phyloP scores from a whole-genome alignment of 2,113 vertebrate species.

The Pollimyrus isidori region DNA sequence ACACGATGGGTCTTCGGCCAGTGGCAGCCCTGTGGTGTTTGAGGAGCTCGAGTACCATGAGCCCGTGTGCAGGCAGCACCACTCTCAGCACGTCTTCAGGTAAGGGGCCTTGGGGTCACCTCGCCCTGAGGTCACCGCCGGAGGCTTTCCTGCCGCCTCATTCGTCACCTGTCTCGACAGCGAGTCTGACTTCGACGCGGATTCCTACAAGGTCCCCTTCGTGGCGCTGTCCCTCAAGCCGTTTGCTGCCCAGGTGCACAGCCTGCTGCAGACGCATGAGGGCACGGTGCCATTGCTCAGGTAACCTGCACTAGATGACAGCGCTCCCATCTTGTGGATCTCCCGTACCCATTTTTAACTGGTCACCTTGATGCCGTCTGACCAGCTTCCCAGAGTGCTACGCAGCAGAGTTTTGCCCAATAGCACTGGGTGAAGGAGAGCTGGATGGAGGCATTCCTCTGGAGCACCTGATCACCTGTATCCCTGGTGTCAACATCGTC shows the following conservation, averaged over 20 bases:
- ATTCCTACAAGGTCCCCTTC: slow-evolving; percentile 86
- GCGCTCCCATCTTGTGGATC: too few species aligned
- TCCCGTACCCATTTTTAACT: not conserved
- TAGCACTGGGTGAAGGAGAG: slow-evolving; percentile 64
- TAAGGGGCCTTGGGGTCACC: slow-evolving; percentile 31
- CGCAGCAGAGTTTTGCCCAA: slow-evolving; percentile 70
- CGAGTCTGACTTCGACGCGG: slow-evolving; percentile 91
- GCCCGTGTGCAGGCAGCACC: slow-evolving; percentile 84
- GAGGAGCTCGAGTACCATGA: slow-evolving; percentile 95
- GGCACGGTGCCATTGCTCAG: slow-evolving; percentile 89
- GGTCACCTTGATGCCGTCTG: not conserved
- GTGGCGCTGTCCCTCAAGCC: slow-evolving; percentile 81
- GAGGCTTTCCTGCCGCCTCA: not conserved
- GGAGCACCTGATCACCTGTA: slow-evolving; percentile 89
- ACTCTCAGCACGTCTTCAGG: slow-evolving; percentile 76
- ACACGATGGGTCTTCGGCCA: slow-evolving; percentile 77
- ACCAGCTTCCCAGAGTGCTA: slow-evolving; percentile 91
- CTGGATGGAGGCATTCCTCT: slow-evolving; percentile 73
- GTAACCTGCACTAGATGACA: slow-evolving; percentile 45
- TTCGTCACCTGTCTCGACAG: slow-evolving; percentile 45
- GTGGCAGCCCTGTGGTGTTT: slow-evolving; percentile 87
- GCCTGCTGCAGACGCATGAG: slow-evolving; percentile 86
- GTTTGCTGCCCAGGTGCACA: slow-evolving; percentile 84
- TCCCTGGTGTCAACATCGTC: slow-evolving; percentile 86
- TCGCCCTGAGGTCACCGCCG: too few species aligned